Evolutionary conservation across 2,888 invertebrate genomes (phyloP).

Genomic region (Ypsolopha sequella): DNA sequence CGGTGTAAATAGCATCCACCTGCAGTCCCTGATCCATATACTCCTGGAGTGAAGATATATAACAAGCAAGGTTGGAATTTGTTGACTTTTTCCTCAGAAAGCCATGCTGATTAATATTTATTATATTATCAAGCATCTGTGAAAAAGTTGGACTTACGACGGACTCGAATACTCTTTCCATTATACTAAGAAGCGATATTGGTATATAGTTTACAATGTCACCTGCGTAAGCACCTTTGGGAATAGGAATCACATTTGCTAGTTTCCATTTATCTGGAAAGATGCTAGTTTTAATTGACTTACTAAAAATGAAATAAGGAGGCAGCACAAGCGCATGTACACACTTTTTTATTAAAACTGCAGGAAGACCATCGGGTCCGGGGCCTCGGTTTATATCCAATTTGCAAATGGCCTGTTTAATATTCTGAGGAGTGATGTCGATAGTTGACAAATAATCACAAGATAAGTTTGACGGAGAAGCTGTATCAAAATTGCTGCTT

Average conservation of each 20-base stretch:
- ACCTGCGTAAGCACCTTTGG: neutral
- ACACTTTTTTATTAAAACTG: neutral
- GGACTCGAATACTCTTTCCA: neutral
- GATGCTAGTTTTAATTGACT: too few relatives aligned
- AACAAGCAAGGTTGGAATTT: neutral
- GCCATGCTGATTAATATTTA: neutral
- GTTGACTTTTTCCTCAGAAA: neutral
- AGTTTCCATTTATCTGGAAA: too few relatives aligned
- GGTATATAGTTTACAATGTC: neutral
- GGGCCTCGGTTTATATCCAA: neutral
- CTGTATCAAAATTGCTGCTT: neutral
- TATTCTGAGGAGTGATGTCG: neutral
- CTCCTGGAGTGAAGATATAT: neutral
- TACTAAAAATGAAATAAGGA: neutral
- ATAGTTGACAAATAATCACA: too few relatives aligned
- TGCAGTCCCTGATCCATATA: neutral
- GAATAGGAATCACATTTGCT: too few relatives aligned
- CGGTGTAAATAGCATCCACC: neutral
- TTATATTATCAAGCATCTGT: neutral
- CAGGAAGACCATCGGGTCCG: neutral
- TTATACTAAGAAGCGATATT: neutral
- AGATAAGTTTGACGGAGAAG: neutral
- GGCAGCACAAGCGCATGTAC: neutral
- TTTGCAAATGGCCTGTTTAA: neutral
- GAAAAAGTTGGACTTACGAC: neutral